Evolutionary conservation across 2,888 invertebrate species (phyloP), one percentile per base, ranked within the genome.

Genomic region (Blastobasis lacticolella): DNA sequence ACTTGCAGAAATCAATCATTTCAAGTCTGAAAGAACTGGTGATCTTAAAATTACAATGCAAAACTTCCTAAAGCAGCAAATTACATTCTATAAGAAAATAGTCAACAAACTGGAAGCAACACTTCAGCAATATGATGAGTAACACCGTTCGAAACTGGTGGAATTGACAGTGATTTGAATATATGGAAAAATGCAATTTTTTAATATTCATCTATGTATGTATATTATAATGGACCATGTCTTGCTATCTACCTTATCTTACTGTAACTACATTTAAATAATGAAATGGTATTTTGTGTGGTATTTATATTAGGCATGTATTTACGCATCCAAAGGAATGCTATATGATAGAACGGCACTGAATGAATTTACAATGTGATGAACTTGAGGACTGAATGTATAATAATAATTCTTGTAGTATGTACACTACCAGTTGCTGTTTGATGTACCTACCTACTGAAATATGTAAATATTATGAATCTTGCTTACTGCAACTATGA

Each of bases 1-100:
- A 55, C 91, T 98, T 75, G 97, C 98, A 51, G 99, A 99, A 90
- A 93, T 98, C 64, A 94, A 94, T 64, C 97, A 98, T 78, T 98
- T 99, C 76, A 96, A 97, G 74, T 82, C 90, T 37, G 97, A 97
- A 73, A 90, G 97, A 60, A 94, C 95, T 46, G 90, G 90, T 44
- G 97, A 99, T 84, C 91, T 97, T 63, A 95, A 94, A 70, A 89
- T 90, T 51, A 93, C 96, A 48, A 94, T 98, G 91, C 94, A 95
- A 73, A 91, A 90, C 56, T 98, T 96, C 77, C 90, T 99, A 54
- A 90, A 89, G 58, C 95, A 96, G 67, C 98, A 99, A 87, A 95
- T 98, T 41, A 90, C 90, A 50, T 99, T 98, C 87, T 98, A 98
- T 87, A 94, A 95, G 78, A 94, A 94, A 73, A 90, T 95, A 59